Conservation (phyloP, 2,797 vertebrate genomes). For the Malurus splendens region DNA sequence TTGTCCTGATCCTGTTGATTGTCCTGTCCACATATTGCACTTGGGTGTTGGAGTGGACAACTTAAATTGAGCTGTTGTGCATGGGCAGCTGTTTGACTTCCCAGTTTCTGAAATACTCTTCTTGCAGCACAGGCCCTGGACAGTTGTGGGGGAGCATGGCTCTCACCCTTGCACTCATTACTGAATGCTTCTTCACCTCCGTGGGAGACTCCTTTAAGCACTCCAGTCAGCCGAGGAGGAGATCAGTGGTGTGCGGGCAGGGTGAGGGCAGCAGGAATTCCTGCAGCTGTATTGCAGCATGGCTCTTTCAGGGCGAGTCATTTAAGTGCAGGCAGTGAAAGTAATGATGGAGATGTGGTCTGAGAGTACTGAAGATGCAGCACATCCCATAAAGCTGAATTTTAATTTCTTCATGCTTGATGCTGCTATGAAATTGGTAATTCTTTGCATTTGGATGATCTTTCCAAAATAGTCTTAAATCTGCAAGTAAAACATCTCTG, state of each 20-base stretch:
- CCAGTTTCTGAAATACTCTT: background rate
- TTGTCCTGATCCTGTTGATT: background rate
- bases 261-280: background rate
- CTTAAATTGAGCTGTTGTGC: accelerated
- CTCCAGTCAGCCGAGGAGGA: background rate
- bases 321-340: background rate
- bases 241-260: background rate
- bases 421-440: background rate
- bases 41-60: background rate
- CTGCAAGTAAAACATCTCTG: background rate
- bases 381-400: background rate
- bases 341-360: background rate
- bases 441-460: background rate
- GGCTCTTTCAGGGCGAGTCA: background rate
- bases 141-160: accelerated
- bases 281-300: background rate
- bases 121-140: background rate
- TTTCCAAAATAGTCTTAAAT: background rate
- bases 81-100: accelerated
- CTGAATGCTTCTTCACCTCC: background rate
- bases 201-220: background rate
- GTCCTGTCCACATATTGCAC: accelerated
- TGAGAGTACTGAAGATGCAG: background rate
- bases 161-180: background rate
- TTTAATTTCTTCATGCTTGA: background rate